Evolutionary conservation across 1,140 invertebrate species (phyloP).

Genomic region (Dolichoris vasculosae): DNA sequence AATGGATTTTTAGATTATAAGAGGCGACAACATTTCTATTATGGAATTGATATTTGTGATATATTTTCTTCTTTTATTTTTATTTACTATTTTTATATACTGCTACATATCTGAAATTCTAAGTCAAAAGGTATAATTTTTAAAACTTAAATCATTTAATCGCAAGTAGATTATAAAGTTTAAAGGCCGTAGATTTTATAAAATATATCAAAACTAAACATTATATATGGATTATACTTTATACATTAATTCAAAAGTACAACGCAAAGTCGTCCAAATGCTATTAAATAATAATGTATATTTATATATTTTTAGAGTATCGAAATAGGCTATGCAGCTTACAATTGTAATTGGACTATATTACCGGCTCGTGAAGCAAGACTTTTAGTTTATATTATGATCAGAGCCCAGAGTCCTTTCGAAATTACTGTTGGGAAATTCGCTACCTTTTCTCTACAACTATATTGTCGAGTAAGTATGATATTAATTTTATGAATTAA

Average conservation of each 20-base stretch:
- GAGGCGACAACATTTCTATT: conserved; percentile 11
- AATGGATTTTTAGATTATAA: conserved; percentile 39
- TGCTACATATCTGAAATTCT: conserved; percentile 47
- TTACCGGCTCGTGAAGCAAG: conserved; percentile 35
- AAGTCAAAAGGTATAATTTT: conserved; percentile 28
- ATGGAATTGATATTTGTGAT: conserved; percentile 46
- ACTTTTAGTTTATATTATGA: conserved; percentile 57
- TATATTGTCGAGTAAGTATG: conserved; percentile 70
- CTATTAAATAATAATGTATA: not conserved
- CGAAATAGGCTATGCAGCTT: conserved; percentile 45
- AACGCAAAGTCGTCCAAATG: not conserved
- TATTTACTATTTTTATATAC: conserved; percentile 48
- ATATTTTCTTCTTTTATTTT: conserved; percentile 47
- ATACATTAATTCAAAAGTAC: too few species aligned
- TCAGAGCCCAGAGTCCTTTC: conserved; percentile 60
- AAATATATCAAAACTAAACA: too few species aligned
- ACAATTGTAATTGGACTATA: conserved; percentile 45
- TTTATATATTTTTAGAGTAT: conserved; percentile 38
- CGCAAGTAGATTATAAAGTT: not conserved
- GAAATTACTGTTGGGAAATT: conserved; percentile 52
- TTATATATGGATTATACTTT: too few species aligned
- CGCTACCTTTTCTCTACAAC: conserved; percentile 57
- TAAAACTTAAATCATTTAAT: not conserved
- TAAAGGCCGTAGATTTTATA: too few species aligned
- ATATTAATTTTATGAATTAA: not conserved